Evolutionary conservation across 2,888 invertebrate genomes (phyloP).

Genomic region (Serrognathus titanus): DNA sequence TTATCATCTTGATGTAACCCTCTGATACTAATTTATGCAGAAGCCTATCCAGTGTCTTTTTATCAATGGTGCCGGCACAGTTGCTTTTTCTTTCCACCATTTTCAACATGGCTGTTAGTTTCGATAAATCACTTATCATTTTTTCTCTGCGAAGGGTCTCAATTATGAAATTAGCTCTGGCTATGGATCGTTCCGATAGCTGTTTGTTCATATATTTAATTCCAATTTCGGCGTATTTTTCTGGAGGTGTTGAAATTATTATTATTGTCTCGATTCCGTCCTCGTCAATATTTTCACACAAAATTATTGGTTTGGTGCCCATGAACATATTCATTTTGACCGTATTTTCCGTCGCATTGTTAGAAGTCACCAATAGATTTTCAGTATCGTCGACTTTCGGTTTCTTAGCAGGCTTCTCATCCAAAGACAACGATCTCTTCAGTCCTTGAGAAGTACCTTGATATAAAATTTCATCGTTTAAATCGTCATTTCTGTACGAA

Average conservation of each 20-base stretch:
- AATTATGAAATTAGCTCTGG: constrained; percentile 62
- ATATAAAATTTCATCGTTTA: background rate
- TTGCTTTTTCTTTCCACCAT: constrained; percentile 46
- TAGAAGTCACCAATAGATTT: background rate
- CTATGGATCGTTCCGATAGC: constrained; percentile 49
- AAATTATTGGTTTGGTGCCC: constrained; percentile 33
- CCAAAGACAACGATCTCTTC: background rate
- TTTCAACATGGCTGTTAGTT: constrained; percentile 52
- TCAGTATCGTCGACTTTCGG: too few species aligned
- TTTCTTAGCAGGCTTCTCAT: background rate
- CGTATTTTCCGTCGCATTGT: background rate
- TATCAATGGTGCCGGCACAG: constrained; percentile 57
- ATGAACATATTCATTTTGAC: constrained; percentile 33
- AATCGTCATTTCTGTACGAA: background rate
- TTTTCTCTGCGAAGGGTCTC: constrained; percentile 57
- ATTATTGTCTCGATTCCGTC: constrained; percentile 44
- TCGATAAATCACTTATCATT: constrained; percentile 56
- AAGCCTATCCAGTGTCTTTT: constrained; percentile 62
- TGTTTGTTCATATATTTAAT: constrained; percentile 11
- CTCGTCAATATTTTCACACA: constrained; percentile 29
- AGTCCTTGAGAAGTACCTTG: background rate
- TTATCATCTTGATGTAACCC: constrained; percentile 56
- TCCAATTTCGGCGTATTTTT: constrained; percentile 11
- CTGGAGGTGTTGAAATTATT: constrained; percentile 37
- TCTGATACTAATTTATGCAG: constrained; percentile 51